Conservation (phyloP, 2,888 invertebrate species). For the Formica aserva region DNA sequence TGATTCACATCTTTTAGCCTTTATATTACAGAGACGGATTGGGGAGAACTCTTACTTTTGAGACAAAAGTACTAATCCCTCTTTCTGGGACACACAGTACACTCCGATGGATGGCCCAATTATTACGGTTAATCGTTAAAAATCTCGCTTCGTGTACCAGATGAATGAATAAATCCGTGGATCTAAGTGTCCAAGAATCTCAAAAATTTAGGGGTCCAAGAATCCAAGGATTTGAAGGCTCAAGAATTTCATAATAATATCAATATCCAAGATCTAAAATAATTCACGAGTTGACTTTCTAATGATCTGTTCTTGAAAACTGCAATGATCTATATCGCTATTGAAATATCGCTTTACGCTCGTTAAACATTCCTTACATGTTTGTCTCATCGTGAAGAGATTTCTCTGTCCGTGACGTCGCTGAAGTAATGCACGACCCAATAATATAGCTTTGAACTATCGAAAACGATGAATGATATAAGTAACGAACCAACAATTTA, state of each 20-base stretch:
- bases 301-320: conserved; percentile 43
- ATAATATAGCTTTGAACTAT: neutral
- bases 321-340: conserved; percentile 47
- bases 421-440: conserved; percentile 26
- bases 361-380: conserved; percentile 40
- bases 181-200: conserved; percentile 40
- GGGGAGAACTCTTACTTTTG: conserved; percentile 14
- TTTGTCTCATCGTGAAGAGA: conserved; percentile 35
- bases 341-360: conserved; percentile 50
- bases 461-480: neutral
- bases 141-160: conserved; percentile 36
- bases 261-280: conserved; percentile 28
- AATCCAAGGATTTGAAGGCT: conserved; percentile 52
- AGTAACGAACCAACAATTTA: conserved; percentile 1
- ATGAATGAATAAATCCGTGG: conserved; percentile 32
- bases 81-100: conserved; percentile 27
- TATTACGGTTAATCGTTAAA: neutral
- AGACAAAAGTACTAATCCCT: conserved; percentile 37
- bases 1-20: conserved; percentile 29
- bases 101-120: conserved; percentile 7
- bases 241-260: conserved; percentile 47
- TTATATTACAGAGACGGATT: conserved; percentile 30
- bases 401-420: conserved; percentile 36
- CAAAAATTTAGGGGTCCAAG: conserved; percentile 46
- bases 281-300: conserved; percentile 30